Percentiles rank a stretch among this genome's conserved stretches.
Evolutionary conservation across 2,113 vertebrate species (phyloP).

Genomic region (Eptesicus fuscus): DNA sequence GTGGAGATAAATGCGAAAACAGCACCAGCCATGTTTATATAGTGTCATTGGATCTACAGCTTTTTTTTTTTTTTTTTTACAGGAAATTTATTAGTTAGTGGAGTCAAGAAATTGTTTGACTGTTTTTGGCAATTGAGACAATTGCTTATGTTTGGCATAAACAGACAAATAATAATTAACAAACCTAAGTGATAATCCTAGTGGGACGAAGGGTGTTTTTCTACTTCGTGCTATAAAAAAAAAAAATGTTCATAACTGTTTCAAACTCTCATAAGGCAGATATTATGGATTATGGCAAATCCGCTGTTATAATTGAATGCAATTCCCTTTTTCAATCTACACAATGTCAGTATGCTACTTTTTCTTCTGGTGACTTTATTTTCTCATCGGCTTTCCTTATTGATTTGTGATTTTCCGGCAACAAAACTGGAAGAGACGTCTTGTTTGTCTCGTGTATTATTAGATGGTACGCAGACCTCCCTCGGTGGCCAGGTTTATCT

Average conservation of each 20-base stretch:
- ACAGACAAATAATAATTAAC: constrained; percentile 24
- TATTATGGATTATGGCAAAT: constrained; percentile 54
- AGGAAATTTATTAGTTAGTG: constrained; percentile 41
- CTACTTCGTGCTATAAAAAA: constrained; percentile 40
- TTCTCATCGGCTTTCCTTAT: constrained; percentile 45
- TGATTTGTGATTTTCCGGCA: constrained; percentile 52
- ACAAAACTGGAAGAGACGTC: constrained; percentile 9
- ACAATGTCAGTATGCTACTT: neutral
- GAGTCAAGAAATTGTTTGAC: constrained; percentile 37
- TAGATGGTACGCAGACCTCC: neutral
- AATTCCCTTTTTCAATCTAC: neutral
- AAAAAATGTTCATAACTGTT: neutral
- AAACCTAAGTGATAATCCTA: neutral
- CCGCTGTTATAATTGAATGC: constrained; percentile 46
- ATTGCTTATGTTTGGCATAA: constrained; percentile 52
- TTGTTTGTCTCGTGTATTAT: constrained; percentile 16
- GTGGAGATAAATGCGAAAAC: constrained; percentile 16
- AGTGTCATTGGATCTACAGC: neutral
- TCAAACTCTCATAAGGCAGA: neutral
- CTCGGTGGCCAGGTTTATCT: neutral
- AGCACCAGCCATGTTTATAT: neutral
- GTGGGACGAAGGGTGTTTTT: neutral
- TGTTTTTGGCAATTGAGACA: constrained; percentile 43
- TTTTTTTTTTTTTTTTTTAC: neutral
- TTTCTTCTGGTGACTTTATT: constrained; percentile 40